Conservation (phyloP, 2,113 vertebrate species). For the Todiramphus saurophagus region DNA sequence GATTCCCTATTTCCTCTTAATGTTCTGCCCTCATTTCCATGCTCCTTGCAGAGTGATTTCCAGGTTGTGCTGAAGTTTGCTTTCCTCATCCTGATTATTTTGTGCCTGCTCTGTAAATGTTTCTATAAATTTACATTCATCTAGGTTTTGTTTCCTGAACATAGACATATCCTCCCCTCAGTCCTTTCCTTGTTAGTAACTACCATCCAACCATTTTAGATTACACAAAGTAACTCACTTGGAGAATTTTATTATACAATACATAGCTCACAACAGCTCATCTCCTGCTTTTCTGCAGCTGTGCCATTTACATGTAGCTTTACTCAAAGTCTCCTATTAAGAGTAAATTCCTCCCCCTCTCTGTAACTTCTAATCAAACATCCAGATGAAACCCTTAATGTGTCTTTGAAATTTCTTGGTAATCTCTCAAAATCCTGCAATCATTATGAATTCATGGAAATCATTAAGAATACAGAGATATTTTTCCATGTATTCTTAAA, state of each 20-base stretch:
- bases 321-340: not conserved
- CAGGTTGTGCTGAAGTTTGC: not conserved
- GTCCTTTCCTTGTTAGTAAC: not conserved
- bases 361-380: not conserved
- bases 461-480: too few species aligned
- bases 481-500: not conserved
- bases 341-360: not conserved
- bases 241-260: not conserved
- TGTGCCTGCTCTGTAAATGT: not conserved
- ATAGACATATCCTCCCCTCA: not conserved
- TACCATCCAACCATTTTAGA: not conserved
- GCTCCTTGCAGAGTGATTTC: not conserved
- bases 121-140: not conserved
- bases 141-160: not conserved
- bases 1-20: not conserved
- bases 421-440: not conserved
- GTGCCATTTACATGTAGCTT: not conserved
- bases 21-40: not conserved
- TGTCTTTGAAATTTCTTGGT: not conserved
- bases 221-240: not conserved
- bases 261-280: not conserved
- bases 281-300: not conserved
- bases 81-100: not conserved
- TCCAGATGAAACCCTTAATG: not conserved
- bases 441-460: not conserved